Conservation (phyloP, 1,140 invertebrate genomes). For the Magallana angulata region DNA sequence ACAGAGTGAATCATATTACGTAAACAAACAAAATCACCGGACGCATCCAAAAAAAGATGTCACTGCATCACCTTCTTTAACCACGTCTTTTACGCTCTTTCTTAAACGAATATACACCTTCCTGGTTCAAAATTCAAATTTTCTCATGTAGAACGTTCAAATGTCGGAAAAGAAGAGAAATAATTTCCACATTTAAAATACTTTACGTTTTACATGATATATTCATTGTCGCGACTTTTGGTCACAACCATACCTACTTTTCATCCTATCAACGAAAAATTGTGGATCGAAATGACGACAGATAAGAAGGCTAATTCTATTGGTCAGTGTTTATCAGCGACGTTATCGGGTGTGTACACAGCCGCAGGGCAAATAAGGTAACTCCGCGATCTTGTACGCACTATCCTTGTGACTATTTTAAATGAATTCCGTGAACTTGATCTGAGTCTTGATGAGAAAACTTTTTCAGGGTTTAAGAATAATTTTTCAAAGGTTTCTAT, state of each 20-base stretch:
- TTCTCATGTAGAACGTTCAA: too few relatives aligned
- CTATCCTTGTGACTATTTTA: too few relatives aligned
- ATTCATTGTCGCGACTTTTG: neutral
- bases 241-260: neutral
- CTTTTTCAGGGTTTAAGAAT: too few relatives aligned
- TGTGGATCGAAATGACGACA: neutral
- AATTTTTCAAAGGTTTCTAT: too few relatives aligned
- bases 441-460: too few relatives aligned
- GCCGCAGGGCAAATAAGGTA: neutral
- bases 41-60: neutral
- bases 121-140: too few relatives aligned
- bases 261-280: slow-evolving; percentile 8
- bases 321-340: neutral
- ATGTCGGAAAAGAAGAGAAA: too few relatives aligned
- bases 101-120: too few relatives aligned
- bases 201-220: too few relatives aligned
- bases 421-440: too few relatives aligned
- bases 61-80: neutral
- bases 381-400: neutral
- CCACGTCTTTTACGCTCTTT: too few relatives aligned
- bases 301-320: neutral
- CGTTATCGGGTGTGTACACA: neutral
- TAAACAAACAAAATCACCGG: neutral
- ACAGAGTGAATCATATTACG: slow-evolving; percentile 2
- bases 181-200: too few relatives aligned